A percentile compares a stretch with the other conserved stretches of the same genome.
These are phyloP conservation scores for Leptopilina clavipes DNA, from an alignment of 1,140 invertebrate genomes.

Conservation along the genomic window DNA sequence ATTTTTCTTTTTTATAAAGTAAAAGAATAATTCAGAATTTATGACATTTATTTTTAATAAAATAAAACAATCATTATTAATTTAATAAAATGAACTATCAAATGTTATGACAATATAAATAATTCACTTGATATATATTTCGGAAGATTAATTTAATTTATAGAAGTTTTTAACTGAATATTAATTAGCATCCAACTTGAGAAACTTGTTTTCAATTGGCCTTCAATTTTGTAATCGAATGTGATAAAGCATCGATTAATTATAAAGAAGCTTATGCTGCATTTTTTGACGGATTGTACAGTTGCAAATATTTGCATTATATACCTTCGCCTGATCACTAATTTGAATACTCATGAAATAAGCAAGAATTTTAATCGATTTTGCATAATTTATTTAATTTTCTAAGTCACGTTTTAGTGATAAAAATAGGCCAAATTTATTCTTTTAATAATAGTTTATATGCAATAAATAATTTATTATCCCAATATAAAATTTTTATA, in stretches of 20 bases:
- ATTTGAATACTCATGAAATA: slow-evolving; percentile 18
- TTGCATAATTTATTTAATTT: slow-evolving; percentile 13
- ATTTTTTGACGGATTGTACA: neutral
- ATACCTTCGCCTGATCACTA: neutral
- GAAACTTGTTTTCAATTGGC: slow-evolving; percentile 6
- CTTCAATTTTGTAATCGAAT: slow-evolving; percentile 23
- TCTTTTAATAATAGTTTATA: too few relatives aligned
- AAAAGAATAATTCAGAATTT: too few relatives aligned
- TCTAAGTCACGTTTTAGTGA: neutral
- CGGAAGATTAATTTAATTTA: neutral
- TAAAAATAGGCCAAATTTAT: too few relatives aligned
- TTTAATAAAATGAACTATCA: neutral
- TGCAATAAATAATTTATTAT: too few relatives aligned
- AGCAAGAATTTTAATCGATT: neutral
- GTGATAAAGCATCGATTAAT: slow-evolving; percentile 6
- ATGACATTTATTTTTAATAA: too few relatives aligned
- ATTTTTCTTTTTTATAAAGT: neutral
- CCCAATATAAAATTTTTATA: too few relatives aligned
- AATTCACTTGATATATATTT: too few relatives aligned
- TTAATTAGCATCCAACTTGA: neutral
- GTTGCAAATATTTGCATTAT: slow-evolving; percentile 29
- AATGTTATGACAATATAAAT: too few relatives aligned
- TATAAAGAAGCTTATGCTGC: slow-evolving; percentile 27
- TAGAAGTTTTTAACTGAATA: neutral
- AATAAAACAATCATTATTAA: neutral